These are phyloP conservation scores for Umimayanthus kanabou DNA, from an alignment of 92 coral and sea anemone species.

Conservation along the genomic window DNA sequence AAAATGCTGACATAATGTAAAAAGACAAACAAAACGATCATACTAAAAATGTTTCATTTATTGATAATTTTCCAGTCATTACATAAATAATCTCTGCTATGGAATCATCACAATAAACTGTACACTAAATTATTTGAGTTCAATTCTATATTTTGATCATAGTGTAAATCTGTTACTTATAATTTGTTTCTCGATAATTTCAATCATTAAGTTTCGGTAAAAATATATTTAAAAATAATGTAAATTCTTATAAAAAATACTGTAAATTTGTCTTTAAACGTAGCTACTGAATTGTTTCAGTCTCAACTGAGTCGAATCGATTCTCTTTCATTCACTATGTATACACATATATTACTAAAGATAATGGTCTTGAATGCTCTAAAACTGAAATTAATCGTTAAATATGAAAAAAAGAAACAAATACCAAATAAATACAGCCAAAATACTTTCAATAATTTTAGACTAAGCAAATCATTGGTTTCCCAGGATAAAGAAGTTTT, in stretches of 20 bases:
- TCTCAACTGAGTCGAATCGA: background rate
- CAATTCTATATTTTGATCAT: slow-evolving; percentile 15
- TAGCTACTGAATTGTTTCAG: background rate
- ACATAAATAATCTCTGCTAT: slow-evolving; percentile 43
- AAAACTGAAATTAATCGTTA: slow-evolving; percentile 12
- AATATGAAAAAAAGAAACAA: background rate
- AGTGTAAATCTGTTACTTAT: slow-evolving; percentile 12
- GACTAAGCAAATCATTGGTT: background rate
- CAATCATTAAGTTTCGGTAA: background rate
- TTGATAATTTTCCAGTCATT: slow-evolving; percentile 19
- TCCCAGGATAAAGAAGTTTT: background rate
- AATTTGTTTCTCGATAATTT: background rate
- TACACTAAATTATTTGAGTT: slow-evolving; percentile 12
- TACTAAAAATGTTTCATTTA: slow-evolving; percentile 48
- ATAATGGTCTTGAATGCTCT: slow-evolving; percentile 40
- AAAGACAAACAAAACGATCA: slow-evolving; percentile 46
- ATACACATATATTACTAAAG: slow-evolving; percentile 8
- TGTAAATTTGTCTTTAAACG: background rate
- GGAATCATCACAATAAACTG: slow-evolving; percentile 23
- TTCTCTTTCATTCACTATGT: background rate
- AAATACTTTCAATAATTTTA: background rate
- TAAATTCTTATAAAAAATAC: no score
- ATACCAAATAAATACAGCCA: background rate
- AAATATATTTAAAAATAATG: no score
- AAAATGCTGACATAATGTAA: slow-evolving; percentile 71